Evolutionary conservation across 2,888 invertebrate species (phyloP).

Genomic region (Orthosia gothica): DNA sequence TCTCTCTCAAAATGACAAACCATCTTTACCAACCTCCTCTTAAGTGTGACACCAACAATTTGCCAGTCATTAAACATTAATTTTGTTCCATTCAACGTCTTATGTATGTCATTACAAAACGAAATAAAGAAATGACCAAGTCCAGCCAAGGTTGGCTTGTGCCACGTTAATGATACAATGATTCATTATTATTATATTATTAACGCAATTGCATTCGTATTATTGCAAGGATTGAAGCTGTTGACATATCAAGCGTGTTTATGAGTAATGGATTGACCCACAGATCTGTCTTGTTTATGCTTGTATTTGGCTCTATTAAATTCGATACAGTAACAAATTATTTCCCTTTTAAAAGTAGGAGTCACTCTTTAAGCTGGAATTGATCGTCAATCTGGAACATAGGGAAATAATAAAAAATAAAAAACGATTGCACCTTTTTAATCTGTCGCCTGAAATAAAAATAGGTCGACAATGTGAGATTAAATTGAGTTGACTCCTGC

Average conservation of each 20-base stretch:
- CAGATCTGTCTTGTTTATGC: neutral
- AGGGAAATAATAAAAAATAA: no score
- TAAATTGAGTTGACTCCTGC: no score
- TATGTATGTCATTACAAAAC: slow-evolving; percentile 53
- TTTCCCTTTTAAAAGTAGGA: neutral
- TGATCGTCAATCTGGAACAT: no score
- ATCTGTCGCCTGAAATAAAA: no score
- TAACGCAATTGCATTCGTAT: slow-evolving; percentile 38
- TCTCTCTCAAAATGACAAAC: slow-evolving; percentile 20
- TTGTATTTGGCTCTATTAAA: neutral
- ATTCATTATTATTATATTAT: slow-evolving; percentile 52
- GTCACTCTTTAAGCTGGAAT: neutral
- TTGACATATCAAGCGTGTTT: slow-evolving; percentile 42
- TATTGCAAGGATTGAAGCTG: slow-evolving; percentile 19
- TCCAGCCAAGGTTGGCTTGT: slow-evolving; percentile 57
- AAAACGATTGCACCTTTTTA: no score
- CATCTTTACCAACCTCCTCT: slow-evolving; percentile 31
- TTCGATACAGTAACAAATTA: neutral
- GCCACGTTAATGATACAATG: slow-evolving; percentile 53
- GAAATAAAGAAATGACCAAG: slow-evolving; percentile 64
- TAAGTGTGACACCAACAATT: slow-evolving; percentile 47
- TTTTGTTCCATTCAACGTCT: slow-evolving; percentile 49
- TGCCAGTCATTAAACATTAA: slow-evolving; percentile 63
- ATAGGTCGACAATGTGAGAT: no score
- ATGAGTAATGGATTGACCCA: slow-evolving; percentile 15